Conservation (phyloP, 2,888 invertebrate species). For the Pterobdella sp. region DNA sequence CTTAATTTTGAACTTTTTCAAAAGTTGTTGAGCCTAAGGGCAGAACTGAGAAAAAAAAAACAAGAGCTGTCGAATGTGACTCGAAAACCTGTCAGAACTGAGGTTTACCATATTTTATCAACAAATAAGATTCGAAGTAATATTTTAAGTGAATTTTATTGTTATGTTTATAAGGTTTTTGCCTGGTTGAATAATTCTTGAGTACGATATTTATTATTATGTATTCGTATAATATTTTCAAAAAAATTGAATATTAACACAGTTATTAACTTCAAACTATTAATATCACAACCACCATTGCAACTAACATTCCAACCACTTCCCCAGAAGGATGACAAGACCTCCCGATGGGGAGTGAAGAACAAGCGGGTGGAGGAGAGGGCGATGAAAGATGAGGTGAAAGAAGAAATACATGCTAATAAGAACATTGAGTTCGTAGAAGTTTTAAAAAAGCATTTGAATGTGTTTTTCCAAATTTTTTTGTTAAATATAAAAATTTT, state of each 20-base stretch:
- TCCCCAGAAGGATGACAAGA: not conserved
- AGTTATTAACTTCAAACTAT: no score
- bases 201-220: no score
- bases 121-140: no score
- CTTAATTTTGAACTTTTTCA: not conserved
- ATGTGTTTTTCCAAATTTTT: not conserved
- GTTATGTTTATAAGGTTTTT: no score
- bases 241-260: no score
- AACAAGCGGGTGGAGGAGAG: slow-evolving; percentile 12
- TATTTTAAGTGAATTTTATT: no score
- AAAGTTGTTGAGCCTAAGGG: not conserved
- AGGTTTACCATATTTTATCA: no score
- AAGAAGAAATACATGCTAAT: not conserved
- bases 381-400: not conserved
- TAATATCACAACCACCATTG: no score
- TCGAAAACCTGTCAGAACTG: not conserved
- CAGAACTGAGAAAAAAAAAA: slow-evolving; percentile 6
- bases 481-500: not conserved
- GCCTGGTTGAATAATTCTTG: no score
- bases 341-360: not conserved
- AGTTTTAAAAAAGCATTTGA: not conserved
- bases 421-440: not conserved
- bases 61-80: not conserved
- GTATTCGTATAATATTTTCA: no score
- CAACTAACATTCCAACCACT: no score